Evolutionary conservation across 2,113 vertebrate species (phyloP).

Genomic region (Aviceda subcristata): DNA sequence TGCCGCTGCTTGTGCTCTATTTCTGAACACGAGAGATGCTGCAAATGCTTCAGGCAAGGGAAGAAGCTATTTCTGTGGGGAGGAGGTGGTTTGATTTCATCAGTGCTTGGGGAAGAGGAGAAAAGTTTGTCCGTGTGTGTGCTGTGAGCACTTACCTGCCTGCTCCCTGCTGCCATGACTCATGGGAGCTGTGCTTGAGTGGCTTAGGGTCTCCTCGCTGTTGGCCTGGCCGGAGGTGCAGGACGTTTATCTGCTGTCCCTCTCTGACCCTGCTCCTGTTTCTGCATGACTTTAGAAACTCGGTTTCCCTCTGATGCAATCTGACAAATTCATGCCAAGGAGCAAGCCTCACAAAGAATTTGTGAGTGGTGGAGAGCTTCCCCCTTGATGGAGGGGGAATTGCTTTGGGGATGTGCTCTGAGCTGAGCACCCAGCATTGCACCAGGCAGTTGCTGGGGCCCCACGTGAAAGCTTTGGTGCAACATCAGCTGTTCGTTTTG

Average conservation of each 20-base stretch:
- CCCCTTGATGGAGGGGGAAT: too few relatives aligned
- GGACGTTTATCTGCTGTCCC: neutral
- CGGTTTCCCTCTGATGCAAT: neutral
- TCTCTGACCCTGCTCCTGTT: neutral
- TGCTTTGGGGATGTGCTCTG: neutral
- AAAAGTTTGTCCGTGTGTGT: accelerated
- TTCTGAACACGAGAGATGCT: neutral
- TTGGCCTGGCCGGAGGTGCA: neutral
- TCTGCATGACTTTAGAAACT: neutral
- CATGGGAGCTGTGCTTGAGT: accelerated
- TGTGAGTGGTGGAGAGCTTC: neutral
- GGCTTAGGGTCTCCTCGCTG: accelerated
- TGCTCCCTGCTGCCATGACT: too few relatives aligned
- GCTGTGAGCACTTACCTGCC: neutral
- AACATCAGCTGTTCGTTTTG: neutral
- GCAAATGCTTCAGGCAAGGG: neutral
- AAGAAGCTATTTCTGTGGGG: neutral
- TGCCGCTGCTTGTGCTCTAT: neutral
- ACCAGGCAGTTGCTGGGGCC: neutral
- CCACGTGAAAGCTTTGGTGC: neutral
- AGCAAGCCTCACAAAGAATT: neutral
- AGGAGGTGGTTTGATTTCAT: neutral
- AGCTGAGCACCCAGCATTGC: neutral
- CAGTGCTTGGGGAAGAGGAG: neutral
- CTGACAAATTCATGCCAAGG: neutral